These are phyloP conservation scores for Panagrolaimus sp. DNA, from an alignment of 1,140 invertebrate genomes.

Conservation along the genomic window DNA sequence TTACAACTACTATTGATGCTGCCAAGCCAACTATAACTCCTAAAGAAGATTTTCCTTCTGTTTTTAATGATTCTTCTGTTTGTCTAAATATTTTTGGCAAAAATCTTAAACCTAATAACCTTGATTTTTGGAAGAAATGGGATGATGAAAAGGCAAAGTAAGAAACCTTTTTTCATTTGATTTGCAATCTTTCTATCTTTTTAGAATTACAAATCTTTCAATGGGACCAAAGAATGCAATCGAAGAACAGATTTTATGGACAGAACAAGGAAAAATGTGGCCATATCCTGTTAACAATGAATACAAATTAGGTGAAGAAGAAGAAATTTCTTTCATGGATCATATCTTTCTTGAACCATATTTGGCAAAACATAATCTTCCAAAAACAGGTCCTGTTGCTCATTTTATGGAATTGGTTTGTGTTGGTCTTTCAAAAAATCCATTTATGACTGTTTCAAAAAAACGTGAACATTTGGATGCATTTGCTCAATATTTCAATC, in stretches of 20 bases:
- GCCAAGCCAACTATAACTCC: neutral
- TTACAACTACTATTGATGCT: neutral
- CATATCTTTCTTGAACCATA: conserved; percentile 85
- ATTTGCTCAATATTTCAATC: conserved; percentile 82
- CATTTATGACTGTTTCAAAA: conserved; percentile 76
- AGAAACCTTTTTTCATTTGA: conserved; percentile 22
- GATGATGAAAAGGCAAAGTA: neutral
- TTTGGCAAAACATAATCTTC: conserved; percentile 62
- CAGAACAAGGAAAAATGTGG: conserved; percentile 88
- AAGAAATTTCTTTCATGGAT: conserved; percentile 71
- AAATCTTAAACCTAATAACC: neutral
- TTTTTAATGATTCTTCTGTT: conserved; percentile 12
- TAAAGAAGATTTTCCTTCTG: neutral
- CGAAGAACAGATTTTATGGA: conserved; percentile 85
- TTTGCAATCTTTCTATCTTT: conserved; percentile 10
- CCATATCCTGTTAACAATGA: conserved; percentile 95
- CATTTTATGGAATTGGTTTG: conserved; percentile 92
- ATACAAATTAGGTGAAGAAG: conserved; percentile 58
- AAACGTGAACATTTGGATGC: conserved; percentile 84
- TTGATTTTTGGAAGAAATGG: conserved; percentile 7
- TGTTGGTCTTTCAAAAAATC: conserved; percentile 86
- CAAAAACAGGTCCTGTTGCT: conserved; percentile 75
- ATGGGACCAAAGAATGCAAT: conserved; percentile 73
- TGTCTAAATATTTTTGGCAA: conserved; percentile 21
- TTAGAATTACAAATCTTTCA: conserved; percentile 17